Percentiles rank a stretch among this genome's conserved stretches.
phyloP scores from a whole-genome alignment of 2,113 vertebrate species.

The Progne subis region DNA sequence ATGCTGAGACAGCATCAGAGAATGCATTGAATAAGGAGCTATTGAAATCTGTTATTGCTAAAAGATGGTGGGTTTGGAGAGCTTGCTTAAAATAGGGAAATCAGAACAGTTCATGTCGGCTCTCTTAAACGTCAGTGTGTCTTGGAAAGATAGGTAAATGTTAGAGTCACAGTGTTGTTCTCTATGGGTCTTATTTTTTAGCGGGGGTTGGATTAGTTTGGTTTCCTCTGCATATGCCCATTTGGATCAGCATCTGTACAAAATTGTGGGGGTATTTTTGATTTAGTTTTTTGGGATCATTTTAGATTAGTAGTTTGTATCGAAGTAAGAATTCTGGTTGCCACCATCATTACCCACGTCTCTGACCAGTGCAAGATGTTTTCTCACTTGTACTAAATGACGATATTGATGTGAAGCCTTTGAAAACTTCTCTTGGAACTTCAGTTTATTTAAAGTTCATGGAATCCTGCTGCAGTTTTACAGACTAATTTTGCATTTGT shows the following conservation, averaged over 20 bases:
- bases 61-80: not conserved
- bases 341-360: not conserved
- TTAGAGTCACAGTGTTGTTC: not conserved
- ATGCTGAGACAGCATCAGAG: not conserved
- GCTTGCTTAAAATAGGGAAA: not conserved
- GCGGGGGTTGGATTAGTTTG: rapidly evolving
- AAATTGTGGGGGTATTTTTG: not conserved
- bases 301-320: not conserved
- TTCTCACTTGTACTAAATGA: not conserved
- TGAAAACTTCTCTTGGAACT: not conserved
- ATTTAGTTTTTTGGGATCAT: not conserved
- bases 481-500: not conserved
- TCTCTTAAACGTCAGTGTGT: not conserved
- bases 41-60: not conserved
- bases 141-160: not conserved
- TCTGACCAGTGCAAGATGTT: not conserved
- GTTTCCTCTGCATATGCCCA: not conserved
- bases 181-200: not conserved
- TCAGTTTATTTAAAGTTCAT: not conserved
- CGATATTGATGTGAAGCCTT: not conserved
- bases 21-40: not conserved
- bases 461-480: not conserved
- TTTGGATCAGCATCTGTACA: not conserved
- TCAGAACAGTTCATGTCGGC: not conserved
- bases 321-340: not conserved